phyloP scores from a whole-genome alignment of 2,113 vertebrate genomes.

The Vulpes ferrilata region DNA sequence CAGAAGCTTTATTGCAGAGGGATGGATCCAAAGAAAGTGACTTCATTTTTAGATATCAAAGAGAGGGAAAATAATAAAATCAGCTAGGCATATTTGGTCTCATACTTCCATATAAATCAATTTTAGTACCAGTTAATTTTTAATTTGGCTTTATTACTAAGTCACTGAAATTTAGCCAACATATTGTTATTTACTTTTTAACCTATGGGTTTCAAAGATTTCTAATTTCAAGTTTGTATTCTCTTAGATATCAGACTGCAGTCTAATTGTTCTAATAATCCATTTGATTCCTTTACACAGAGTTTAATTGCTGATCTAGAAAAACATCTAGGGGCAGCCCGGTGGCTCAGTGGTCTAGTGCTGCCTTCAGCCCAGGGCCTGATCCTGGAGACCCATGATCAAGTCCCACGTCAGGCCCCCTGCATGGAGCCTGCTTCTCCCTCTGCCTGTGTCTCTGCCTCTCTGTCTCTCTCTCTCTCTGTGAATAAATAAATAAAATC shows the following conservation, averaged over 20 bases:
- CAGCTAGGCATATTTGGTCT: neutral
- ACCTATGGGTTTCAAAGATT: constrained; percentile 17
- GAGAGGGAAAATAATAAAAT: constrained; percentile 1
- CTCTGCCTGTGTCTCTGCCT: no score
- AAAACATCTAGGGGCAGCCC: neutral
- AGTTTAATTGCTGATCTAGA: constrained; percentile 39
- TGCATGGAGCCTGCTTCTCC: no score
- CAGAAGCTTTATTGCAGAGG: neutral
- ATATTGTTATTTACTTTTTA: constrained; percentile 13
- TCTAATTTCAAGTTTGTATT: constrained; percentile 40
- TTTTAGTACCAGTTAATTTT: neutral
- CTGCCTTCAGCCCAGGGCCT: no score
- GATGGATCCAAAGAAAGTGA: neutral
- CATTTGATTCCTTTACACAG: neutral
- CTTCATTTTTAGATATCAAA: neutral
- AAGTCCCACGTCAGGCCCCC: no score
- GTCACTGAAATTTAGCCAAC: constrained; percentile 41
- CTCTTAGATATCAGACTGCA: neutral
- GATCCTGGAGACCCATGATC: no score
- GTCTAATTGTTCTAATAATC: neutral
- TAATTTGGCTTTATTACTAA: constrained; percentile 37
- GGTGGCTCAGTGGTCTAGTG: no score
- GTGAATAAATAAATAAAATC: no score
- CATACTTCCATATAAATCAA: neutral
- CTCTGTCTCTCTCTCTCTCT: no score